Evolutionary conservation across 2,113 vertebrate genomes (phyloP), one percentile per base, ranked within the genome.

Genomic region (Dendrocopos noguchii): DNA sequence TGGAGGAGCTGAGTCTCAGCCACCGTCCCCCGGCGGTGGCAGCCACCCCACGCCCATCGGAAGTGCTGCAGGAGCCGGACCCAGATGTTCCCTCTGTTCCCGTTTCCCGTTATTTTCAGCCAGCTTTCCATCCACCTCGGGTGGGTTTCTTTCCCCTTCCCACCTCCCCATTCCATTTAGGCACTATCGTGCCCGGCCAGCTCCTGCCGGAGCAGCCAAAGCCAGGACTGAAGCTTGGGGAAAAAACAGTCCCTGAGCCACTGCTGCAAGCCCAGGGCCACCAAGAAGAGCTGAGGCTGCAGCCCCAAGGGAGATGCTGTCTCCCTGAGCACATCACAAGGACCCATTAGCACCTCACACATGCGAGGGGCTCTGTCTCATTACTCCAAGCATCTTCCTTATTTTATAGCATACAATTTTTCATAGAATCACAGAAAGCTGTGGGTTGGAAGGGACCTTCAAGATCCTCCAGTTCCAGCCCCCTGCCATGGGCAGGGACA

Each of bases 171-270:
- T 13, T 50, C 53, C 71, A 6, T 22, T 21, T 15, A 25, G 28
- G 39, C 46, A 28, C 25, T 2, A 2, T 5, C 36, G 28, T 3
- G 29, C 67, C 4, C 0, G n/a, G 0, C 1, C 56, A 12, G 52
- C 17, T 72, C 53, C 81, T 14, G 25, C 15, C n/a, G 59, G 42
- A 61, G 21, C 57, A 42, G 33, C 19, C 63, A 7, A 31, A 88
- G 33, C 12, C 1, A 0, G 16, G 31, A 53, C 28, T 4, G 0
- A 59, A 25, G 17, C 11, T 17, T 6, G 44, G 36, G 28, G 28
- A 55, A 65, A 57, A 22, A 1, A 50, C 2, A 10, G 4, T 29
- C 50, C 39, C 34, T 0, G 0, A 50, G 59, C 4, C 6, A 0
- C 0, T 22, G 39, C 74, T 57, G 65, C 77, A 6, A 60, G 31